Evolutionary conservation across 2,113 vertebrate species (phyloP).

Genomic region (Erythrolamprus reginae): DNA sequence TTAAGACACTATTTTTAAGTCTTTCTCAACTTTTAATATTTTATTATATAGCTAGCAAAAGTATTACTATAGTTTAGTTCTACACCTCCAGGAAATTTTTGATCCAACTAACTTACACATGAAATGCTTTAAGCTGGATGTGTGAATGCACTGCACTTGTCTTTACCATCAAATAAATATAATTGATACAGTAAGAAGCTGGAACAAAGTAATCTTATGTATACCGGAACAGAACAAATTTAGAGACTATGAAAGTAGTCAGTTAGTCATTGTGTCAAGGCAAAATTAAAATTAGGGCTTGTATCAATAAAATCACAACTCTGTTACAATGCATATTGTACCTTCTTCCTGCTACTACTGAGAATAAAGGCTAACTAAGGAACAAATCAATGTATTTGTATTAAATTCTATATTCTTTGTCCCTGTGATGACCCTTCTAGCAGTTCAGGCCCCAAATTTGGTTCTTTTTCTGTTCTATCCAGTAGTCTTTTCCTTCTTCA

Average conservation of each 20-base stretch:
- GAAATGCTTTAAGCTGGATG: neutral
- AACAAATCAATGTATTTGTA: neutral
- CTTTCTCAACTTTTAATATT: neutral
- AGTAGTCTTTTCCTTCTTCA: neutral
- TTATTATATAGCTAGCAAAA: neutral
- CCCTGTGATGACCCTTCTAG: neutral
- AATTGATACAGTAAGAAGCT: neutral
- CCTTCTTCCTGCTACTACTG: neutral
- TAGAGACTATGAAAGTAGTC: neutral
- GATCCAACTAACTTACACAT: neutral
- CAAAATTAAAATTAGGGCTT: neutral
- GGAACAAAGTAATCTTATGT: neutral
- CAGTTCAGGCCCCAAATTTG: neutral
- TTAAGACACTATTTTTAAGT: neutral
- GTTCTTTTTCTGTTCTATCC: neutral
- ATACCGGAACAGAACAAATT: neutral
- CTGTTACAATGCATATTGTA: neutral
- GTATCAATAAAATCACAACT: neutral
- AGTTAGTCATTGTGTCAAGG: neutral
- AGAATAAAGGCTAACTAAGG: neutral
- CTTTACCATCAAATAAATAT: neutral
- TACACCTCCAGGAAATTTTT: neutral
- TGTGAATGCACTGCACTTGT: neutral
- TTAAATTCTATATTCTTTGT: neutral
- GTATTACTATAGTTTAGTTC: neutral